phyloP scores from a whole-genome alignment of 2,113 vertebrate species.

The Reinhardtius hippoglossoides region DNA sequence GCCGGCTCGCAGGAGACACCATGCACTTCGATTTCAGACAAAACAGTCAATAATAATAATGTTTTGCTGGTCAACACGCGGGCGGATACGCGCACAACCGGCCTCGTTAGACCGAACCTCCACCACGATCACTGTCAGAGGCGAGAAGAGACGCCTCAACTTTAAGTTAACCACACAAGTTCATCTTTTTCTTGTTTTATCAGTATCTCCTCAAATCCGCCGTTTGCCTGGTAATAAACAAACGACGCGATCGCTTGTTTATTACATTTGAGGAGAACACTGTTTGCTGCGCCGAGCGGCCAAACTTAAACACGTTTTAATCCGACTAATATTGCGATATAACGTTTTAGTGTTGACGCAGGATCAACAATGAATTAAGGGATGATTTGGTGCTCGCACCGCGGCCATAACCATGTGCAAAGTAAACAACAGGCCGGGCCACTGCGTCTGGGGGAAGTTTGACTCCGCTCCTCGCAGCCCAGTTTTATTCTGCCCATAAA shows the following conservation, averaged over 20 bases:
- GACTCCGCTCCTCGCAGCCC: constrained; percentile 43
- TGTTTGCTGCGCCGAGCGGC: constrained; percentile 59
- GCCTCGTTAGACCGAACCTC: constrained; percentile 30
- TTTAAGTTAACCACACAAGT: constrained; percentile 82
- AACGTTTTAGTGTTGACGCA: constrained; percentile 80
- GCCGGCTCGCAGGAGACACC: constrained; percentile 72
- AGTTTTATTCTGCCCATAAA: constrained; percentile 82
- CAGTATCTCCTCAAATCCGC: constrained; percentile 77
- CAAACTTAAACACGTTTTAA: constrained; percentile 71
- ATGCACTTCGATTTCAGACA: constrained; percentile 81
- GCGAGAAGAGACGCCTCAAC: constrained; percentile 59
- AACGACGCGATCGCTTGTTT: constrained; percentile 8
- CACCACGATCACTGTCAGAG: constrained; percentile 45
- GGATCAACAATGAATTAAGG: constrained; percentile 70
- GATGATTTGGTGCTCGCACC: constrained; percentile 48
- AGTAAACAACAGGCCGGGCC: constrained; percentile 40
- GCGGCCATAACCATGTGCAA: constrained; percentile 43
- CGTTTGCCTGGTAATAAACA: constrained; percentile 57
- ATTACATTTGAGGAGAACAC: constrained; percentile 33
- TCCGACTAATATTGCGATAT: constrained; percentile 71
- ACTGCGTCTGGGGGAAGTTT: constrained; percentile 40
- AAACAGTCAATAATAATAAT: constrained; percentile 82
- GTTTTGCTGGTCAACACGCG: constrained; percentile 64
- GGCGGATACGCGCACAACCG: constrained; percentile 57
- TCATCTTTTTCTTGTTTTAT: constrained; percentile 85